Conservation (phyloP, 2,888 invertebrate genomes). For the Schrankia costaestrigalis region DNA sequence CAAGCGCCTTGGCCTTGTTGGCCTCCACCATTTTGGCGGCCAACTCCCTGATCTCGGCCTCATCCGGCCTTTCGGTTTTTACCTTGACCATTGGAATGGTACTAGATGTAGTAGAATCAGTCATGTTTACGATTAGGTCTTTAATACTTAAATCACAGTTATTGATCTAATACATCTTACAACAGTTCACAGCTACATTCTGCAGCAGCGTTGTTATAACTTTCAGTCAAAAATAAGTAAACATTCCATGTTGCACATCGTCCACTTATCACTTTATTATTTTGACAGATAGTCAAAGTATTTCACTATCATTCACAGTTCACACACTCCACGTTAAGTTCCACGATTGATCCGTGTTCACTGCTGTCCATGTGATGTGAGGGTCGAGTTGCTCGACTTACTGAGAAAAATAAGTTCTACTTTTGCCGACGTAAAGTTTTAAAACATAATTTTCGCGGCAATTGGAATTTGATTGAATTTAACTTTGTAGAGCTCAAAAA, state of each 20-base stretch:
- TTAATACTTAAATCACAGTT: constrained; percentile 15
- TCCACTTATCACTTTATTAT: constrained; percentile 52
- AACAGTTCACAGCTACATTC: constrained; percentile 57
- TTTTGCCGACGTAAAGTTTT: constrained; percentile 50
- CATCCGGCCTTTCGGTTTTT: constrained; percentile 89
- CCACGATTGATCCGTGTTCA: constrained; percentile 28
- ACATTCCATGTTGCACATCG: constrained; percentile 51
- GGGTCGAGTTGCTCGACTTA: too few relatives aligned
- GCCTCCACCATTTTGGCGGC: constrained; percentile 93
- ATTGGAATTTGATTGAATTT: constrained; percentile 27
- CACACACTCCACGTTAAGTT: constrained; percentile 35
- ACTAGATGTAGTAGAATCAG: constrained; percentile 34
- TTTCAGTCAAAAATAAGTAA: constrained; percentile 61
- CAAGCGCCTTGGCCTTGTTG: constrained; percentile 83
- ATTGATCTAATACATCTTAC: constrained; percentile 20
- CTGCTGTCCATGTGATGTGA: constrained; percentile 48
- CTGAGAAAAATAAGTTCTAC: constrained; percentile 52
- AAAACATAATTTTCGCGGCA: constrained; percentile 52
- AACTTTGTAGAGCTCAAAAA: constrained; percentile 20
- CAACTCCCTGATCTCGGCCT: constrained; percentile 92
- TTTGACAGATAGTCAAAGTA: constrained; percentile 58
- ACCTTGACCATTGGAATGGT: constrained; percentile 68
- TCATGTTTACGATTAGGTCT: constrained; percentile 47
- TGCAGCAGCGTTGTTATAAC: constrained; percentile 42
- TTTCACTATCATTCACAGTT: constrained; percentile 28